Percentiles rank a stretch among this genome's conserved stretches.
phyloP scores from a whole-genome alignment of 2,797 vertebrate genomes.

The Sebastes itinus region DNA sequence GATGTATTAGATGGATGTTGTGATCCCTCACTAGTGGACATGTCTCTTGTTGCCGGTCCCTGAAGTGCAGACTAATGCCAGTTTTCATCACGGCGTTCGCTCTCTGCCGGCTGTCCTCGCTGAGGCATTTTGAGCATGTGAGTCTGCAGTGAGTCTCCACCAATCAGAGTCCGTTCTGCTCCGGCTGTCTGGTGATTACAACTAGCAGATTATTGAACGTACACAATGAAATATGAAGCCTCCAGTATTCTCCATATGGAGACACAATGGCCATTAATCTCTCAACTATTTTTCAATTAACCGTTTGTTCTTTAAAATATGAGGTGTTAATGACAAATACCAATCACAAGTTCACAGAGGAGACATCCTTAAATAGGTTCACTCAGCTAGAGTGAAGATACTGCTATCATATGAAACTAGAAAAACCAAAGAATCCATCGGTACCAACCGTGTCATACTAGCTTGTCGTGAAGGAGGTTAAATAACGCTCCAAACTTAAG shows the following conservation, averaged over 20 bases:
- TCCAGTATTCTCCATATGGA: not conserved
- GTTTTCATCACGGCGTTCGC: not conserved
- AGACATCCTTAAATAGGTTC: not conserved
- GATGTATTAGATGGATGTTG: not conserved
- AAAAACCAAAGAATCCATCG: too few relatives aligned
- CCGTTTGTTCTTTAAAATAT: not conserved
- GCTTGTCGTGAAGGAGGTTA: too few relatives aligned
- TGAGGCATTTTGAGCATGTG: not conserved
- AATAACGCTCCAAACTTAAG: too few relatives aligned
- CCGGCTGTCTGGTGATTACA: not conserved
- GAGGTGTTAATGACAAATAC: not conserved
- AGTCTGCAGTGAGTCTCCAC: not conserved
- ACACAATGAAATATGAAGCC: not conserved
- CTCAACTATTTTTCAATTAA: not conserved
- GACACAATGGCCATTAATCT: not conserved
- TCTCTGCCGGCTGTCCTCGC: not conserved
- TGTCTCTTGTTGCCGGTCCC: not conserved
- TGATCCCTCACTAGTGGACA: not conserved
- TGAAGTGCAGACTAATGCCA: not conserved
- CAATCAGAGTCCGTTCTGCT: not conserved
- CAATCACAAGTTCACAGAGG: not conserved
- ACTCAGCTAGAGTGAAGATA: too few relatives aligned
- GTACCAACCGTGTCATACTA: too few relatives aligned
- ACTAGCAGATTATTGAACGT: not conserved
- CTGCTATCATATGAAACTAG: too few relatives aligned